Conservation (phyloP, 2,797 vertebrate genomes). For the Oreochromis mossambicus region DNA sequence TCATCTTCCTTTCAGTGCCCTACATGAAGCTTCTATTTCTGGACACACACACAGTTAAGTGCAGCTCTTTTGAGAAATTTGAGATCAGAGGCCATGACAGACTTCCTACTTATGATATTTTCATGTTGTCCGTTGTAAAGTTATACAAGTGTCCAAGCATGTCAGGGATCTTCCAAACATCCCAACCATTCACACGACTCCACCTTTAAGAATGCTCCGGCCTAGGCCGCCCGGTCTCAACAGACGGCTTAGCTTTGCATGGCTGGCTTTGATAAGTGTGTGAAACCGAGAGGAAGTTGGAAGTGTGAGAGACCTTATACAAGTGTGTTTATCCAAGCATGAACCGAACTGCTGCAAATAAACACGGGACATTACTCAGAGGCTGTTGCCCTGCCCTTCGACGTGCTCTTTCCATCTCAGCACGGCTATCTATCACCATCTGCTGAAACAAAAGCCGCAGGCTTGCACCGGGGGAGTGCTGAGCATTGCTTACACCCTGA, state of each 20-base stretch:
- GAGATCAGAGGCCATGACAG: slow-evolving; percentile 45
- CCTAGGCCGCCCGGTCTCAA: slow-evolving; percentile 39
- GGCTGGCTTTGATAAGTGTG: not conserved
- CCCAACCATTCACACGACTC: slow-evolving; percentile 40
- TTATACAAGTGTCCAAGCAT: slow-evolving; percentile 63
- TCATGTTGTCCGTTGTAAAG: slow-evolving; percentile 62
- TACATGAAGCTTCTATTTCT: not conserved
- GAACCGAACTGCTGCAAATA: slow-evolving; percentile 35
- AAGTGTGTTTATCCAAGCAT: slow-evolving; percentile 11
- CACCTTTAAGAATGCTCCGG: slow-evolving; percentile 30
- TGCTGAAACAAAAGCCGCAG: slow-evolving; percentile 32
- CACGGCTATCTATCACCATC: slow-evolving; percentile 12
- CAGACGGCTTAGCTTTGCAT: not conserved
- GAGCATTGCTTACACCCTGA: not conserved
- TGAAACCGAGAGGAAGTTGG: not conserved
- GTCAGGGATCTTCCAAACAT: slow-evolving; percentile 56
- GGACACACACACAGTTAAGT: not conserved
- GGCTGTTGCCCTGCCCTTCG: slow-evolving; percentile 16
- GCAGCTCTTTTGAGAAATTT: slow-evolving; percentile 11
- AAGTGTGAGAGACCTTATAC: not conserved
- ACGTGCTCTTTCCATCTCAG: slow-evolving; percentile 3
- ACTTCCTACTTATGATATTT: slow-evolving; percentile 25
- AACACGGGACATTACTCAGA: slow-evolving; percentile 39
- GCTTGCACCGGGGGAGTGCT: not conserved
- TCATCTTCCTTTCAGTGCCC: not conserved